A percentile compares a stretch with the other conserved stretches of the same genome.
These are phyloP conservation scores for Mycetomoellerius zeteki DNA, from an alignment of 1,140 invertebrate genomes.

Conservation along the genomic window DNA sequence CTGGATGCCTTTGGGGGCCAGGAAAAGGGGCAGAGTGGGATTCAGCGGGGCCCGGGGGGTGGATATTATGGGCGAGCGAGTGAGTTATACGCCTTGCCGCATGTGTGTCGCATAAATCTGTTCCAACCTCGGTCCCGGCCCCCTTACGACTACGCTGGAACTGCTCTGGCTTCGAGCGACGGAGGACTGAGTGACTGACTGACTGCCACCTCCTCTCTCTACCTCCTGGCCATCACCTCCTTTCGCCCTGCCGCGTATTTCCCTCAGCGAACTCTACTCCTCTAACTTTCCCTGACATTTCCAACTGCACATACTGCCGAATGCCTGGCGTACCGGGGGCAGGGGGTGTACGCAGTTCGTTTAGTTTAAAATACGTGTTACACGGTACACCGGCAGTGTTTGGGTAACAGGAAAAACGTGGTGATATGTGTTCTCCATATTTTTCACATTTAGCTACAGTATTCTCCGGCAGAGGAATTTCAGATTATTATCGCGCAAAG, in stretches of 20 bases:
- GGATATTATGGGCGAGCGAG: slow-evolving; percentile 86
- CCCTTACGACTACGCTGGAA: slow-evolving; percentile 79
- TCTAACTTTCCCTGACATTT: slow-evolving; percentile 60
- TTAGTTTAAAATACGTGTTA: slow-evolving; percentile 60
- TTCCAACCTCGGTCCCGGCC: slow-evolving; percentile 81
- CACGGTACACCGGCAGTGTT: slow-evolving; percentile 12
- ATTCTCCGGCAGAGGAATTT: not conserved
- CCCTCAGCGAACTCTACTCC: slow-evolving; percentile 50
- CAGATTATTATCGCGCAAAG: not conserved
- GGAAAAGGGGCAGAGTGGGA: slow-evolving; percentile 61
- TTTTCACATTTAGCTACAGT: slow-evolving; percentile 25
- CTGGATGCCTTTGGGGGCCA: slow-evolving; percentile 75
- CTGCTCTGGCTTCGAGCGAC: slow-evolving; percentile 76
- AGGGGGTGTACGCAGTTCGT: slow-evolving; percentile 46
- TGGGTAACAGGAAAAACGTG: slow-evolving; percentile 30
- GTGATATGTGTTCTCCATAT: not conserved
- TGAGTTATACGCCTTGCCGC: slow-evolving; percentile 86
- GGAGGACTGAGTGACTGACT: slow-evolving; percentile 79
- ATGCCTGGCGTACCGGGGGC: slow-evolving; percentile 18
- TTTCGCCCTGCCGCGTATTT: slow-evolving; percentile 50
- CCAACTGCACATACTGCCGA: slow-evolving; percentile 51
- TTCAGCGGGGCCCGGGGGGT: slow-evolving; percentile 69
- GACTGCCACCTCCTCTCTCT: slow-evolving; percentile 74
- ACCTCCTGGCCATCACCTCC: slow-evolving; percentile 58
- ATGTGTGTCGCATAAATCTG: slow-evolving; percentile 87